These are phyloP conservation scores for Deroptyus accipitrinus DNA, from an alignment of 2,113 vertebrate species.

Conservation along the genomic window DNA sequence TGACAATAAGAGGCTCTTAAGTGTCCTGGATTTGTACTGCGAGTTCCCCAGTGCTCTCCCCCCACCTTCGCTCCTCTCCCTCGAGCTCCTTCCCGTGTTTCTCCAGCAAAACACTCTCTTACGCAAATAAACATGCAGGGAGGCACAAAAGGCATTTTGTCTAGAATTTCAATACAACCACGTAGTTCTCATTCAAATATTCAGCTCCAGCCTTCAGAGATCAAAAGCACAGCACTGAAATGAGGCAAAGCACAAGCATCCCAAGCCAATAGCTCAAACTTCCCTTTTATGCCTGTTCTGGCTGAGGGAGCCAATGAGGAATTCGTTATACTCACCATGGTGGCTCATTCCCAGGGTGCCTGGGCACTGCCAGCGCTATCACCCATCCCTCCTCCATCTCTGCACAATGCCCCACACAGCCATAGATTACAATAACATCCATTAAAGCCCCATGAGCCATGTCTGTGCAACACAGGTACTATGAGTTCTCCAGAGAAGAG, in stretches of 20 bases:
- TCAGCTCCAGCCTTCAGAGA: conserved; percentile 34
- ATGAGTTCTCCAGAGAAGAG: neutral
- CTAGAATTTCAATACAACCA: conserved; percentile 6
- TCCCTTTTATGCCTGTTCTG: neutral
- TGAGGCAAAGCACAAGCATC: neutral
- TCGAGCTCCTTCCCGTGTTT: neutral
- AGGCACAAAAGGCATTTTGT: conserved; percentile 51
- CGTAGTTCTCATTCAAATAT: conserved; percentile 23
- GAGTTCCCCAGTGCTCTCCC: neutral
- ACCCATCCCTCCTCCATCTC: neutral
- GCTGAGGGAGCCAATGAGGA: neutral
- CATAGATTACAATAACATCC: neutral
- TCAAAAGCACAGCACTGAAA: neutral
- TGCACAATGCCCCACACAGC: neutral
- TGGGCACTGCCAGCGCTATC: neutral
- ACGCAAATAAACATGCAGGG: conserved; percentile 50
- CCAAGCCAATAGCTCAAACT: neutral
- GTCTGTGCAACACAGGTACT: neutral
- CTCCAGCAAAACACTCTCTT: conserved; percentile 34
- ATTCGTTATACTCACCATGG: fast-evolving
- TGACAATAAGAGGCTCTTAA: conserved; percentile 31
- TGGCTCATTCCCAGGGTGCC: neutral
- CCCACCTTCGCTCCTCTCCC: conserved; percentile 3
- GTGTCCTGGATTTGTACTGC: neutral
- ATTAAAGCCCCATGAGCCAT: neutral